These are phyloP conservation scores for Eupithecia subfuscata DNA, from an alignment of 2,888 invertebrate genomes.

Conservation along the genomic window DNA sequence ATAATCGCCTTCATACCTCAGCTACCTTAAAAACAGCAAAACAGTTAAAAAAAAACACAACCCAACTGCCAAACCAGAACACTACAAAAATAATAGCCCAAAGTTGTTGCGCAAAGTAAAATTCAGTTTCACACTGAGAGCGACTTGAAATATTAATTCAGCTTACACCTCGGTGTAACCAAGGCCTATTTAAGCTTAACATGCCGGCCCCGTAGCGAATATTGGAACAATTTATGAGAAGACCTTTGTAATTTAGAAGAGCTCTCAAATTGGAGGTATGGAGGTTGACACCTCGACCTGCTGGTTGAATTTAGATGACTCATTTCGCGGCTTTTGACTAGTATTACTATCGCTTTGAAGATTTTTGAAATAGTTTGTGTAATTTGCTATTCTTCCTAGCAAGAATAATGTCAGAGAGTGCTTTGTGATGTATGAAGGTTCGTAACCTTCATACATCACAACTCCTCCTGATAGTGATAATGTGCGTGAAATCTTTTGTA, in stretches of 20 bases:
- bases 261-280: slow-evolving; percentile 78
- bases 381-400: background rate
- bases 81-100: background rate
- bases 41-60: background rate
- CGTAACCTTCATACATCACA: background rate
- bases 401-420: background rate
- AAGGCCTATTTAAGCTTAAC: slow-evolving; percentile 67
- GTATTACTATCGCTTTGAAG: slow-evolving; percentile 18
- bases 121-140: slow-evolving; percentile 5
- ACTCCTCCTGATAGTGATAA: too few relatives aligned
- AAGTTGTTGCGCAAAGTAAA: background rate
- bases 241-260: slow-evolving; percentile 81
- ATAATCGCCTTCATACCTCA: background rate
- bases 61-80: background rate
- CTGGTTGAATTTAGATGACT: slow-evolving; percentile 66
- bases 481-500: background rate
- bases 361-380: background rate
- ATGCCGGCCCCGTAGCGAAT: slow-evolving; percentile 76
- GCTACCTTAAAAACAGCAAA: background rate
- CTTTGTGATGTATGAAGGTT: background rate
- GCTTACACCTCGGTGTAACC: slow-evolving; percentile 55
- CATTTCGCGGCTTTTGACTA: slow-evolving; percentile 49
- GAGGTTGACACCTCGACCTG: slow-evolving; percentile 71
- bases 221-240: slow-evolving; percentile 82
- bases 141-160: slow-evolving; percentile 25